Conservation (phyloP, 2,888 invertebrate genomes). For the Cynaeus angustus region DNA sequence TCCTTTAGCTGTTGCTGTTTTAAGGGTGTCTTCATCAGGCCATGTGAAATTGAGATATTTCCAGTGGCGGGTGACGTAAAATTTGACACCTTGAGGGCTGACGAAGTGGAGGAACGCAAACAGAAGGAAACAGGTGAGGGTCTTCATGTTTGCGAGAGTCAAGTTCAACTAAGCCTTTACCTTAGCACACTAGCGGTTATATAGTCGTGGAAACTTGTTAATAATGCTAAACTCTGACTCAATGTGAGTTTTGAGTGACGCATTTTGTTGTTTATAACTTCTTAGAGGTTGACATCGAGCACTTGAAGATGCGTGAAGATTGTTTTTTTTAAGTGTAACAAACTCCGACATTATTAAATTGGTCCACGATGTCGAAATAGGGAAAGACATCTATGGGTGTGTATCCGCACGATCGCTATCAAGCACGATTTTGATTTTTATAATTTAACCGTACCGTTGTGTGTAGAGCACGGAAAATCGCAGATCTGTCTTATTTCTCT, state of each 20-base stretch:
- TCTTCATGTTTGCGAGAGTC: conserved; percentile 39
- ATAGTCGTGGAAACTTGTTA: conserved; percentile 50
- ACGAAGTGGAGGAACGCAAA: conserved; percentile 5
- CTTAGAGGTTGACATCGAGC: conserved; percentile 3
- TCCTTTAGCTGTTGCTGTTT: conserved; percentile 74
- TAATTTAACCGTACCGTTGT: not conserved
- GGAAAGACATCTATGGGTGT: conserved; percentile 24
- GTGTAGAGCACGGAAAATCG: conserved; percentile 1
- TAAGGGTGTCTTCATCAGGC: conserved; percentile 75
- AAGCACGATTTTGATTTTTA: conserved; percentile 15
- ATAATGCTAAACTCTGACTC: conserved; percentile 52
- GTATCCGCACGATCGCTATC: conserved; percentile 21
- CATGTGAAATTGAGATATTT: conserved; percentile 81
- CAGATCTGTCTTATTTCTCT: not conserved
- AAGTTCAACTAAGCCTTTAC: conserved; percentile 46
- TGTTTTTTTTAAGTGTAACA: too few species aligned
- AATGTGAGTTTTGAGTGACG: conserved; percentile 43
- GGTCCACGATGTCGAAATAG: conserved; percentile 4
- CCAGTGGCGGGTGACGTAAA: conserved; percentile 84
- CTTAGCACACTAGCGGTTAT: conserved; percentile 27
- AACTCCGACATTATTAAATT: conserved; percentile 10
- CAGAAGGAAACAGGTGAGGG: conserved; percentile 18
- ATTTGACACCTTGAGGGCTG: conserved; percentile 62
- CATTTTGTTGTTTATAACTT: conserved; percentile 8
- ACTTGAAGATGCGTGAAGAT: too few species aligned